These are phyloP conservation scores for Schizothorax lantsangensis DNA, from an alignment of 2,797 vertebrate species.

Conservation along the genomic window DNA sequence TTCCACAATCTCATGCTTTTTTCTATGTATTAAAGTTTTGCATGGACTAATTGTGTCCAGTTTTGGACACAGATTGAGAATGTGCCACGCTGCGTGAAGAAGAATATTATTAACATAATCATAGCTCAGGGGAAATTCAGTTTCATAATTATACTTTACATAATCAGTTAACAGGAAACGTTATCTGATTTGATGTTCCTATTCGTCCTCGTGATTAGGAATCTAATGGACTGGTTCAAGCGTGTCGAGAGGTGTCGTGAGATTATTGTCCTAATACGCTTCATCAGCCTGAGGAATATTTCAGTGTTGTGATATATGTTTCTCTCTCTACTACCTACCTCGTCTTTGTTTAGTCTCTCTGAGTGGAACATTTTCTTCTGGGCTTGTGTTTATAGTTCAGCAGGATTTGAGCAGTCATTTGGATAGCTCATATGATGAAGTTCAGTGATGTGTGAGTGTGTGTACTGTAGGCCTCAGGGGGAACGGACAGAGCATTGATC, in stretches of 20 bases:
- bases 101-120: slow-evolving; percentile 4
- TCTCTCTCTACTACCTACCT: slow-evolving; percentile 4
- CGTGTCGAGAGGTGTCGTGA: slow-evolving; percentile 34
- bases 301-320: background rate
- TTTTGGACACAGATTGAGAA: background rate
- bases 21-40: background rate
- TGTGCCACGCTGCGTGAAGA: background rate
- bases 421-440: slow-evolving; percentile 38
- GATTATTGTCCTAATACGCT: slow-evolving; percentile 31
- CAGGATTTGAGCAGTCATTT: slow-evolving; percentile 49
- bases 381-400: slow-evolving; percentile 41
- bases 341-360: slow-evolving; percentile 31
- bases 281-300: slow-evolving; percentile 21
- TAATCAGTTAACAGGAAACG: slow-evolving; percentile 36
- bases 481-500: slow-evolving; percentile 44
- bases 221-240: slow-evolving; percentile 37
- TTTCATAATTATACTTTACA: slow-evolving; percentile 44
- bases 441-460: slow-evolving; percentile 52
- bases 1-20: background rate
- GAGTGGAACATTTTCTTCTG: slow-evolving; percentile 38
- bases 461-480: slow-evolving; percentile 34
- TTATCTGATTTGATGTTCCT: slow-evolving; percentile 39
- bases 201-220: slow-evolving; percentile 37
- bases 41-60: background rate
- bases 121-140: slow-evolving; percentile 22